Conservation (phyloP, 2,797 vertebrate species). For the Poeciliopsis infans region DNA sequence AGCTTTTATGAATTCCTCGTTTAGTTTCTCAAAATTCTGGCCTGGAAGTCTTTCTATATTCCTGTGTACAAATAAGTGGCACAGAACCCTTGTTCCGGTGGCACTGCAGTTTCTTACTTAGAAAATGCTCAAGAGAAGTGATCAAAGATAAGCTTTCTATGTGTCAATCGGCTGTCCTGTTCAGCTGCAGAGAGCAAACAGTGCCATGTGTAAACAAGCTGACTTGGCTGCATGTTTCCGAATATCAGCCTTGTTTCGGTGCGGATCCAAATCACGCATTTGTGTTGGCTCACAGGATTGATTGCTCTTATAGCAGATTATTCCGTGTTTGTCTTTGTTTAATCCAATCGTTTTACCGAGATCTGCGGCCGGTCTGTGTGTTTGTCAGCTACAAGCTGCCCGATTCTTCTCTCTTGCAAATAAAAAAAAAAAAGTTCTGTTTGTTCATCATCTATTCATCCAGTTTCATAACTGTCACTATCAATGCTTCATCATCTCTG, state of each 20-base stretch:
- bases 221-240: slow-evolving; percentile 63
- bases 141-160: slow-evolving; percentile 60
- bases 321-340: slow-evolving; percentile 78
- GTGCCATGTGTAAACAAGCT: slow-evolving; percentile 65
- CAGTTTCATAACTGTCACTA: slow-evolving; percentile 37
- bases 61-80: neutral
- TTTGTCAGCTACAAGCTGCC: slow-evolving; percentile 78
- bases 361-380: slow-evolving; percentile 76
- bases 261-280: slow-evolving; percentile 68
- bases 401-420: slow-evolving; percentile 66
- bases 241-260: slow-evolving; percentile 69
- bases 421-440: slow-evolving; percentile 48
- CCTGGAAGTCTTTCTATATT: neutral
- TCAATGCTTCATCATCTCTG: slow-evolving; percentile 53
- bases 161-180: slow-evolving; percentile 52
- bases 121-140: slow-evolving; percentile 44
- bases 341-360: slow-evolving; percentile 78
- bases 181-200: slow-evolving; percentile 65
- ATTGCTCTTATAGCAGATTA: slow-evolving; percentile 77
- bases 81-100: slow-evolving; percentile 27
- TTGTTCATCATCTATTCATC: slow-evolving; percentile 46
- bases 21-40: neutral
- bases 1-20: neutral
- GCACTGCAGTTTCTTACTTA: slow-evolving; percentile 33
- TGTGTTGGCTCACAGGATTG: slow-evolving; percentile 70